Evolutionary conservation across 2,797 vertebrate genomes (phyloP), one percentile per base, ranked within the genome.

Genomic region (Salarias fasciatus): DNA sequence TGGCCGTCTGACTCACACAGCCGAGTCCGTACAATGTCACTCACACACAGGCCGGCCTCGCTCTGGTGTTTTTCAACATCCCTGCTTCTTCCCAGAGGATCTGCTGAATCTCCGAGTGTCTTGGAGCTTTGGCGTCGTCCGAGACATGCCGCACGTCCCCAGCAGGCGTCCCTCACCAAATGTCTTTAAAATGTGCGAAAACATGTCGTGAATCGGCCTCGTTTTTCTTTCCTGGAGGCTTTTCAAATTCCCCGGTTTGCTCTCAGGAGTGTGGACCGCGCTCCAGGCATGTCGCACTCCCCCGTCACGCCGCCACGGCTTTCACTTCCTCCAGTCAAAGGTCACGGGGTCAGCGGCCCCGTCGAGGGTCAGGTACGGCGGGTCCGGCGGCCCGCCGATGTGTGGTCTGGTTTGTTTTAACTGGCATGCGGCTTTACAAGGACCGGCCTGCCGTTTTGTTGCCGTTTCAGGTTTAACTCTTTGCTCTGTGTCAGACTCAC

Each of bases 341-440:
- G 83, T 92, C 88, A 81, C 8, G 15, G 54, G 80, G 88, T 89
- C 86, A 56, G 62, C 30, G 38, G 81, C 73, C 83, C 75, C 29
- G 52, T 53, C 14, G 65, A 69, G 86, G 88, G 86, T 91, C 88
- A 86, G 69, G 69, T 77, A 79, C 66, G 46, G 59, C 59, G 13
- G 53, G 50, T 72, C 68, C 79, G 66, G 63, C 65, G 50, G 63
- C 66, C 66, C 75, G 73, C 77, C 69, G 72, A 76, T 90, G 89
- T 90, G 88, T 87, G 88, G 86, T 86, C 90, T 87, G 84, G 79
- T 87, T 88, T 88, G 84, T 88, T 87, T 90, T 75, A 88, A 80
- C 75, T 77, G 73, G 77, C 84, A 53, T 77, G 82, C 44, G 75
- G 85, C 70, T 86, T 85, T 79, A 83, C 40, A 53, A 76, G 75